These are phyloP conservation scores for Coenonympha glycerion DNA, from an alignment of 2,888 invertebrate genomes.

Conservation along the genomic window DNA sequence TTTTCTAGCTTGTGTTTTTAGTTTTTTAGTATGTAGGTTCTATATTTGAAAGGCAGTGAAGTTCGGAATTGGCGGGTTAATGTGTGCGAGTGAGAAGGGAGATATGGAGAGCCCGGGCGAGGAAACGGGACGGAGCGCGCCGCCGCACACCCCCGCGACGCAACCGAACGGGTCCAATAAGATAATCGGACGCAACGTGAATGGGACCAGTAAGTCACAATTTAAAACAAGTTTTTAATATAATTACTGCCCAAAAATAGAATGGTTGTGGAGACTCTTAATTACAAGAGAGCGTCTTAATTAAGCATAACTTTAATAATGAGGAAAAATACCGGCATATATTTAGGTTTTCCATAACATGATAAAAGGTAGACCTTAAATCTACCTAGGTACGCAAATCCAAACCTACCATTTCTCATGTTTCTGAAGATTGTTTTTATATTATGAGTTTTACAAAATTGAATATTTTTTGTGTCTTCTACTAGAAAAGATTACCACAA, in stretches of 20 bases:
- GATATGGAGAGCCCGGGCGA: conserved; percentile 70
- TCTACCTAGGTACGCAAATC: no score
- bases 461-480: no score
- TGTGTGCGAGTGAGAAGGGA: conserved; percentile 69
- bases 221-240: conserved; percentile 30
- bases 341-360: background rate
- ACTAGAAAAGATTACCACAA: no score
- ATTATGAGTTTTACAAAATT: no score
- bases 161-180: conserved; percentile 76
- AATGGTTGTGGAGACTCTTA: background rate
- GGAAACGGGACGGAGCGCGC: conserved; percentile 66
- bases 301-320: background rate
- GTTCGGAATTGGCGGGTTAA: conserved; percentile 65
- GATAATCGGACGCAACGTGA: conserved; percentile 79
- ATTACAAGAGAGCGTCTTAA: background rate
- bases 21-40: conserved; percentile 26
- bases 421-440: no score
- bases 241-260: conserved; percentile 11
- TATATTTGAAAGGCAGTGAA: conserved; percentile 50
- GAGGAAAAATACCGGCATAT: background rate
- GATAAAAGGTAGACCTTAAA: no score
- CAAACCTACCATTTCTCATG: no score
- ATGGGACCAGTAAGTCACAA: conserved; percentile 78
- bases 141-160: conserved; percentile 64
- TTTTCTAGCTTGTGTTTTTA: conserved; percentile 23